Percentiles rank a stretch among this genome's conserved stretches.
phyloP scores from a whole-genome alignment of 2,888 invertebrate genomes.

The Lissocephala sabroskyi region DNA sequence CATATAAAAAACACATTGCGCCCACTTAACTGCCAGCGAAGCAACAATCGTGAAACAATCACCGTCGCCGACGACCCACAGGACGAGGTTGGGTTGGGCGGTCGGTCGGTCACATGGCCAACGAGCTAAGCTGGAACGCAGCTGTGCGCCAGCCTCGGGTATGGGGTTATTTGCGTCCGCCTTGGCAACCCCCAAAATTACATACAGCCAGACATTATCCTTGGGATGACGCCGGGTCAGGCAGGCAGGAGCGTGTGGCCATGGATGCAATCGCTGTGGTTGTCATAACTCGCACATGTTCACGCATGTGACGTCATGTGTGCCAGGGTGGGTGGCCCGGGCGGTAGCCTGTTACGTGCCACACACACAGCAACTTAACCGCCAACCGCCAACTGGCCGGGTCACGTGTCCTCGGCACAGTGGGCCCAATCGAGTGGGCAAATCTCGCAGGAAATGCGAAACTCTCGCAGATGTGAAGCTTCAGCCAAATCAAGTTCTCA shows the following conservation, averaged over 20 bases:
- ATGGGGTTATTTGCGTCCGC: too few species aligned
- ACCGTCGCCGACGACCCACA: neutral
- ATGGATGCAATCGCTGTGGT: neutral
- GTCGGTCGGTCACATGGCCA: neutral
- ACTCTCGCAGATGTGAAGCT: too few species aligned
- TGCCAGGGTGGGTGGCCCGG: neutral
- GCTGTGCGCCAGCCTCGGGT: too few species aligned
- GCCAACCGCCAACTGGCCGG: neutral
- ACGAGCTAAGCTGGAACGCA: too few species aligned
- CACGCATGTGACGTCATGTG: conserved; percentile 50
- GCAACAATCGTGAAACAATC: neutral
- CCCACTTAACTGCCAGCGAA: neutral
- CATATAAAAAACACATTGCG: conserved; percentile 2
- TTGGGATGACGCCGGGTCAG: too few species aligned
- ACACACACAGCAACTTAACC: neutral
- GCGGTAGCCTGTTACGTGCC: conserved; percentile 17
- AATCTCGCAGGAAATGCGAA: too few species aligned
- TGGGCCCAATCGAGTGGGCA: too few species aligned
- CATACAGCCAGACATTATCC: too few species aligned
- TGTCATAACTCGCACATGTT: conserved; percentile 51
- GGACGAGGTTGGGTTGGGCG: neutral
- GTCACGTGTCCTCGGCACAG: conserved; percentile 23
- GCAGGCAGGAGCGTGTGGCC: too few species aligned
- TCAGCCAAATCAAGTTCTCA: too few species aligned
- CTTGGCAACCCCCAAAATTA: neutral